phyloP scores from a whole-genome alignment of 2,888 invertebrate genomes.

The Tachina lurida region DNA sequence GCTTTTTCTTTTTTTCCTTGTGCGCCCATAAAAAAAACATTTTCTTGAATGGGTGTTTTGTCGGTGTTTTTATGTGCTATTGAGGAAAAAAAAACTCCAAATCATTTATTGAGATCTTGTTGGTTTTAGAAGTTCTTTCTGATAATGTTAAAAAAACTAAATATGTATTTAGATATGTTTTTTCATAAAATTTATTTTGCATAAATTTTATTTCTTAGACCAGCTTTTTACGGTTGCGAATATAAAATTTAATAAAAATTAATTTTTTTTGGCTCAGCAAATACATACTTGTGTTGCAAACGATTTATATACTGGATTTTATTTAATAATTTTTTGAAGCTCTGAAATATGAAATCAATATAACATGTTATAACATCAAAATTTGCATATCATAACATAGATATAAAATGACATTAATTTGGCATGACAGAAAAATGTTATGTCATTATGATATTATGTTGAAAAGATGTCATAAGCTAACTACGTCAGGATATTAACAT shows the following conservation, averaged over 20 bases:
- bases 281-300: too few relatives aligned
- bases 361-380: too few relatives aligned
- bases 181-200: not conserved
- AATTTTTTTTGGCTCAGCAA: not conserved
- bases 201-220: not conserved
- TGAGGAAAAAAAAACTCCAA: slow-evolving; percentile 1
- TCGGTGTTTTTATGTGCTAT: slow-evolving; percentile 50
- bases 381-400: too few relatives aligned
- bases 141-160: not conserved
- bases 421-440: too few relatives aligned
- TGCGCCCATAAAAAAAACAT: not conserved
- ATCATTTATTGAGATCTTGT: slow-evolving; percentile 28
- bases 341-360: too few relatives aligned
- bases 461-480: too few relatives aligned
- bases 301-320: too few relatives aligned
- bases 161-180: slow-evolving; percentile 8
- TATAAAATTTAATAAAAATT: not conserved
- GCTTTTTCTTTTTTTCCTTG: slow-evolving; percentile 10
- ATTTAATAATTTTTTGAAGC: too few relatives aligned
- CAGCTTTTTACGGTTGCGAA: not conserved
- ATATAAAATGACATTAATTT: too few relatives aligned
- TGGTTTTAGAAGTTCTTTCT: slow-evolving; percentile 29
- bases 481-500: too few relatives aligned
- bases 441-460: too few relatives aligned
- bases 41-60: slow-evolving; percentile 64